These are phyloP conservation scores for Gymnocypris eckloni DNA, from an alignment of 2,797 vertebrate genomes.

Conservation along the genomic window DNA sequence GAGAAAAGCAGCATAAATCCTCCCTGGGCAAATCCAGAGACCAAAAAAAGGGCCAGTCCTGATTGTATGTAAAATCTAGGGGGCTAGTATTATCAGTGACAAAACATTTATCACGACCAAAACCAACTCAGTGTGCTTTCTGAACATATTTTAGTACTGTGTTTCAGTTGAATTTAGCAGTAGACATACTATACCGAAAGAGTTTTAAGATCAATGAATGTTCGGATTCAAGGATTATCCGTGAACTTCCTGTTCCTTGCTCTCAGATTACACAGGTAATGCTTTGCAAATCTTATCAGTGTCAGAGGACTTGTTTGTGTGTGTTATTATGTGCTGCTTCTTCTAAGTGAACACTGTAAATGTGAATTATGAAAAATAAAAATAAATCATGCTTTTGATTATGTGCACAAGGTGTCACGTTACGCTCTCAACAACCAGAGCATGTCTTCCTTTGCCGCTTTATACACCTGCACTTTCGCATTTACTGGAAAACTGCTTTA, in stretches of 20 bases:
- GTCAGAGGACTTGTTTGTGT: constrained; percentile 57
- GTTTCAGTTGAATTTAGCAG: constrained; percentile 48
- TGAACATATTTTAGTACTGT: constrained; percentile 44
- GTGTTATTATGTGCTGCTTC: constrained; percentile 42
- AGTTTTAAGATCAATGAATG: constrained; percentile 49
- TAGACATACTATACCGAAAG: constrained; percentile 44
- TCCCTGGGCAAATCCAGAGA: constrained; percentile 71
- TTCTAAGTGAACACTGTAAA: constrained; percentile 21
- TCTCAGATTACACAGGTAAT: constrained; percentile 58
- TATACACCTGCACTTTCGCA: constrained; percentile 47
- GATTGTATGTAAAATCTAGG: constrained; percentile 79
- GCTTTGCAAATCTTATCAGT: constrained; percentile 57
- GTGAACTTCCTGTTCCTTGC: constrained; percentile 49
- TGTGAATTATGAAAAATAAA: constrained; percentile 44
- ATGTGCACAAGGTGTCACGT: constrained; percentile 46
- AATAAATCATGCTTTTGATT: constrained; percentile 41
- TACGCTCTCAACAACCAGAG: constrained; percentile 51
- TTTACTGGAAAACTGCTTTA: constrained; percentile 47
- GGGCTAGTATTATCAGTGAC: constrained; percentile 62
- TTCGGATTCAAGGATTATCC: constrained; percentile 51
- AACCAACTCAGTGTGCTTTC: constrained; percentile 35
- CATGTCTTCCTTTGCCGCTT: constrained; percentile 40
- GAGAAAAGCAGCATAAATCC: constrained; percentile 38
- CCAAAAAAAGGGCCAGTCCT: constrained; percentile 75
- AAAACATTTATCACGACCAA: constrained; percentile 54